Evolutionary conservation across 2,888 invertebrate species (phyloP), one percentile per base, ranked within the genome.

Genomic region (Pseudeuparius sepicola): DNA sequence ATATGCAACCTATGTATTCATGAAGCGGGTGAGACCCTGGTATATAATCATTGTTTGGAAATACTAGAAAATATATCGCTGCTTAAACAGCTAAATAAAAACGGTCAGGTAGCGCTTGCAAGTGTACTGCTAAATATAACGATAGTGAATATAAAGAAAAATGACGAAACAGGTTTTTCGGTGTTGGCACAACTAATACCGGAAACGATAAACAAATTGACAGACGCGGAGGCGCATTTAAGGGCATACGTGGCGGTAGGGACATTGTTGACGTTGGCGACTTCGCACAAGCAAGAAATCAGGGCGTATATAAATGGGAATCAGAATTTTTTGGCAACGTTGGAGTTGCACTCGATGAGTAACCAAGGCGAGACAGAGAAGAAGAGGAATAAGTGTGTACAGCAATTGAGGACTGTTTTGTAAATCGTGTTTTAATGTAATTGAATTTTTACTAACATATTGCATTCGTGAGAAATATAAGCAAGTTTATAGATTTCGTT

Each of bases 1-100:
- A 53, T 93, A 2, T 78, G 80, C 44, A 96, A 96, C 62, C 77
- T 88, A 54, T 83, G 89, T 60, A 63, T 68, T 11, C 82, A 85
- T 47, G 61, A 71, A 35, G 57, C 65, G 4, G 82, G 82, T 0
- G 78, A 79, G 58, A 66, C 68, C 56, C 49, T 78, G 26, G 70
- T 78, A 30, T 59, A 76, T 25, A 63, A 66, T 1, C 66, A 73
- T 26, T 60, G 71, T 24, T 73, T 75, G 39, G 60, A 64, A 26
- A 55, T 73, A 31, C 56, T 80, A n/a, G 57, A 70, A 25, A 66
- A 67, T 48, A 50, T 73, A 1, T 53, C 73, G 13, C 60, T 68
- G 11, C 60, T 75, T 38, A 56, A 71, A 34, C 53, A 65, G 1
- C 63, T 71, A 37, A 73, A 64, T 46, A 78, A 74, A 57, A 74